A percentile compares a stretch with the other conserved stretches of the same genome.
Conservation (phyloP, 2,113 vertebrate species). For the Malurus elegans region DNA sequence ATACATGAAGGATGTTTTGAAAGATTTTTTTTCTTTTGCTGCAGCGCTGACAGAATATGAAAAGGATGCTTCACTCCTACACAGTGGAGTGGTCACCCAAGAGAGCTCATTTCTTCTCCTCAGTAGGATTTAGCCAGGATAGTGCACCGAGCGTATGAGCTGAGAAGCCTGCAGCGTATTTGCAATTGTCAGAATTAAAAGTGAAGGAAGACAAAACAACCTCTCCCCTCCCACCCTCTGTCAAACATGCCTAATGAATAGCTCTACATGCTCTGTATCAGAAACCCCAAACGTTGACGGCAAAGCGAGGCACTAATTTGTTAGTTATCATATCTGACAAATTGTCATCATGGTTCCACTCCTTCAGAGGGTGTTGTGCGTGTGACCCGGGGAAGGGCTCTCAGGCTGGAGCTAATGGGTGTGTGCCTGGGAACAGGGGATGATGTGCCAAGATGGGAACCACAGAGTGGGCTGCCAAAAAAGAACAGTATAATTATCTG, state of each 20-base stretch:
- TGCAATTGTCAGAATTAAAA: conserved; percentile 71
- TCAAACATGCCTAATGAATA: conserved; percentile 65
- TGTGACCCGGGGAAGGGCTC: conserved; percentile 59
- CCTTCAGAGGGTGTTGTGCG: conserved; percentile 52
- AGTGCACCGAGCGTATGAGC: conserved; percentile 1
- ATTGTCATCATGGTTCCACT: conserved; percentile 63
- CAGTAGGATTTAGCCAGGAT: conserved; percentile 54
- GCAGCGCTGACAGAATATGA: conserved; percentile 57
- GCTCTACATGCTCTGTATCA: conserved; percentile 49
- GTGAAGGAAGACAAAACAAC: conserved; percentile 67
- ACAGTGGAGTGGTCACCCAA: conserved; percentile 65
- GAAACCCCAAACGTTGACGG: conserved; percentile 58
- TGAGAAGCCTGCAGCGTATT: conserved; percentile 62
- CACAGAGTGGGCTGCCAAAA: conserved; percentile 69
- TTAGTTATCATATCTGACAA: conserved; percentile 67
- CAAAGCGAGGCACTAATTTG: conserved; percentile 45
- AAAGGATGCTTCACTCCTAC: conserved; percentile 66
- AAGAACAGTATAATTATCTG: conserved; percentile 71
- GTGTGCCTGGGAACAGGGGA: conserved; percentile 51
- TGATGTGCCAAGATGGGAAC: conserved; percentile 65
- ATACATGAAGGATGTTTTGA: conserved; percentile 67
- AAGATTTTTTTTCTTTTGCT: conserved; percentile 58
- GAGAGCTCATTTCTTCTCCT: conserved; percentile 69
- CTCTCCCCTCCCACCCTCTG: conserved; percentile 64
- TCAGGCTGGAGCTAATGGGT: conserved; percentile 62